phyloP scores from a whole-genome alignment of 2,797 vertebrate species.

The Pangasius djambal region DNA sequence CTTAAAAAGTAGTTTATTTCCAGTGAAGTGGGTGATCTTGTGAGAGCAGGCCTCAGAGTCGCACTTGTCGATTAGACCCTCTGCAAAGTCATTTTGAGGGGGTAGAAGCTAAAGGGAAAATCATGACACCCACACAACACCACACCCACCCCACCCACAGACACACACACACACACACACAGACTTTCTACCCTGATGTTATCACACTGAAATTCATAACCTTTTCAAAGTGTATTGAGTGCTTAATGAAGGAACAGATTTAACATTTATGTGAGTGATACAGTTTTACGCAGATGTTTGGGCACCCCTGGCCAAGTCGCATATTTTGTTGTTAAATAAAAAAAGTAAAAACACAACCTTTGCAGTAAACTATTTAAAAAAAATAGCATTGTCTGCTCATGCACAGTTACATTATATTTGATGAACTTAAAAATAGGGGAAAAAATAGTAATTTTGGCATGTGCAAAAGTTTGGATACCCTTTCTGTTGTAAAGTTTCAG shows the following conservation, averaged over 20 bases:
- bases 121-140: neutral
- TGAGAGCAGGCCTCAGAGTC: slow-evolving; percentile 39
- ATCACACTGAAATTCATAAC: neutral
- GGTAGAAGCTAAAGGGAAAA: neutral
- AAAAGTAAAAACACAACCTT: neutral
- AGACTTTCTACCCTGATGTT: neutral
- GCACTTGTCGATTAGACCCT: neutral
- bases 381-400: neutral
- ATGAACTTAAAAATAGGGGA: neutral
- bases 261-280: neutral
- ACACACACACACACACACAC: neutral
- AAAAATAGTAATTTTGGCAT: neutral
- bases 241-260: neutral
- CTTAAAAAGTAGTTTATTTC: slow-evolving; percentile 3
- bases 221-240: neutral
- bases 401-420: neutral
- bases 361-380: neutral
- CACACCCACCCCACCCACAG: neutral
- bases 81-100: neutral
- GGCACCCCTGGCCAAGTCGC: neutral
- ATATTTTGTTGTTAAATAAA: neutral
- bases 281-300: neutral
- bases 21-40: neutral
- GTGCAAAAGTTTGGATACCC: neutral
- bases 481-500: neutral